Base-by-base conservation (phyloP, 2,113 vertebrate species). In the Vanacampus margaritifer region DNA sequence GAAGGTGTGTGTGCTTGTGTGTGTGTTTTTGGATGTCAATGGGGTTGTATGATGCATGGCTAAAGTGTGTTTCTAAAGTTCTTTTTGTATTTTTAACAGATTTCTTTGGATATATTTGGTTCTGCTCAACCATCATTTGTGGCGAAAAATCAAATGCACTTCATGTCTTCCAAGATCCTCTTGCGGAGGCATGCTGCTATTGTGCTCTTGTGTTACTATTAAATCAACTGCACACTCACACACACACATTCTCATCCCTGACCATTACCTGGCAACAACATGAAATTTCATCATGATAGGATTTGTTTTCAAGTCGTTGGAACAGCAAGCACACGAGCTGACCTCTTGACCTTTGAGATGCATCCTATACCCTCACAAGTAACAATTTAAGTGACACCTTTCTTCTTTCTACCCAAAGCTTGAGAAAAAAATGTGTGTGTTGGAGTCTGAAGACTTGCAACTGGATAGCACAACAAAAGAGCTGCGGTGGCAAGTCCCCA, bases 401-500 rank as follows among this genome's bases (percentile, higher is more conserved):
- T 89, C 88, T 87, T 86, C 75, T 46, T 87, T 85, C 76, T 41
- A 65, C 26, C 17, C 43, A 71, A 72, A 76, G 60, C 65, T 60
- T 73, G 26, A 80, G 57, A 74, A 72, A 76, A 61, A 76, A 32
- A 84, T 72, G 53, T 56, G 28, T 67, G 46, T 73, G 79, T 78
- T 68, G 67, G 70, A 61, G 79, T 82, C 84, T 80, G 78, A 85
- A 2, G 86, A 88, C 88, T 85, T 79, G 90, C 87, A 91, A 93
- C 90, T 87, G 65, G 89, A 92, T 91, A 92, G 86, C 82, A 87
- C 90, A 89, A 91, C 90, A 91, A 92, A 91, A 91, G 87, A 89
- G 84, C 79, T 85, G 83, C 73, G 82, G 88, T 87, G 86, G 85
- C 88, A 85, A 84, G 85, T 90, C 86, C 89, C 88, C 84, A 80